Evolutionary conservation across 1,140 invertebrate genomes (phyloP).

Genomic region (Cephus cinctus): DNA sequence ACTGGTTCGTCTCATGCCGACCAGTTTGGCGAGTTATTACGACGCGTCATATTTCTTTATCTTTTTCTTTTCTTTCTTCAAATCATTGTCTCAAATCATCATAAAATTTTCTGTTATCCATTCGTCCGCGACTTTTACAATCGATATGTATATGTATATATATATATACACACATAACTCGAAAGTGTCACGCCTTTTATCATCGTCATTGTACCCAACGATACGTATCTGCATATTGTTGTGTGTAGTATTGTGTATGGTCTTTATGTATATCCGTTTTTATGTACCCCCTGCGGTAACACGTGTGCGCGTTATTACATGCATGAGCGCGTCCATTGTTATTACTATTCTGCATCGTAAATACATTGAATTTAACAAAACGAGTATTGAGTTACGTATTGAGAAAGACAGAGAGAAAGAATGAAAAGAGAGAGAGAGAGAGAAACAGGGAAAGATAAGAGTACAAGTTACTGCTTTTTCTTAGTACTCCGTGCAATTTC

Average conservation of each 20-base stretch:
- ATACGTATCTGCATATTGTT: conserved; percentile 52
- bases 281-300: conserved; percentile 18
- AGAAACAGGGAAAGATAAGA: too few species aligned
- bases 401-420: too few species aligned
- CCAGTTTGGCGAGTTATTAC: too few species aligned
- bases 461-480: too few species aligned
- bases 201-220: conserved; percentile 49
- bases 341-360: too few species aligned
- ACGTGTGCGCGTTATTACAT: conserved; percentile 34
- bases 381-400: too few species aligned
- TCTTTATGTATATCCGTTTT: conserved; percentile 46
- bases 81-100: conserved; percentile 1
- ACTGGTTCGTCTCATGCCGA: too few species aligned
- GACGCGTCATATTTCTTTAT: too few species aligned
- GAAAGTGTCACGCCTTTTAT: conserved; percentile 23
- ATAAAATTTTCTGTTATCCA: background rate
- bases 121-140: conserved; percentile 8
- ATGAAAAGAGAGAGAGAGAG: too few species aligned
- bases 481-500: too few species aligned
- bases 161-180: conserved; percentile 9
- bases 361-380: too few species aligned
- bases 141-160: conserved; percentile 16
- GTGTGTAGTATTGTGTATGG: conserved; percentile 49
- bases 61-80: conserved; percentile 4
- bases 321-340: too few species aligned